A percentile compares a stretch with the other conserved stretches of the same genome.
phyloP scores from a whole-genome alignment of 2,113 vertebrate species.

The Entelurus aequoreus region DNA sequence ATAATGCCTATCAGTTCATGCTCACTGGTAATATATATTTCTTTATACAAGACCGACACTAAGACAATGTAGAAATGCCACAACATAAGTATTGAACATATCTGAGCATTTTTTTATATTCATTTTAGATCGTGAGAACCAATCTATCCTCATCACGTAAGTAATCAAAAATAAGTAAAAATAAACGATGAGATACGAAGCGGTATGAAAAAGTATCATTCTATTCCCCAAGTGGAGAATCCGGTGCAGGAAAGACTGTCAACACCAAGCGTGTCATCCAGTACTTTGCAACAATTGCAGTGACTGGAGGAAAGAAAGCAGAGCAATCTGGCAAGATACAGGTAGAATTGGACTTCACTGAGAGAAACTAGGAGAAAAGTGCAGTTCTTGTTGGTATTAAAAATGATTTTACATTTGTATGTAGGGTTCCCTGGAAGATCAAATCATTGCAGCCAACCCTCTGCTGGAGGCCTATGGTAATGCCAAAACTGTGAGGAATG shows the following conservation, averaged over 20 bases:
- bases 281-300: slow-evolving; percentile 91
- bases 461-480: slow-evolving; percentile 80
- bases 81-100: too few species aligned
- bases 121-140: slow-evolving; percentile 75
- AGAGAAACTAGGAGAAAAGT: not conserved
- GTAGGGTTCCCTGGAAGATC: slow-evolving; percentile 81
- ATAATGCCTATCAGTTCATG: slow-evolving; percentile 72
- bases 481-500: slow-evolving; percentile 82
- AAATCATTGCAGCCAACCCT: slow-evolving; percentile 74
- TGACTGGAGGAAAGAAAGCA: slow-evolving; percentile 49
- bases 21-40: slow-evolving; percentile 56
- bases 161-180: slow-evolving; percentile 22
- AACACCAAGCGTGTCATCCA: slow-evolving; percentile 92
- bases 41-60: not conserved
- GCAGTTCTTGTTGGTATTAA: not conserved
- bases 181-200: too few species aligned
- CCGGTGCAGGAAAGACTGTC: slow-evolving; percentile 91
- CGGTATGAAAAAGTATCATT: not conserved
- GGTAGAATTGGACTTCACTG: slow-evolving; percentile 46
- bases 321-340: slow-evolving; percentile 71
- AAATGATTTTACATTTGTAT: not conserved
- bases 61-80: too few species aligned
- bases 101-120: not conserved
- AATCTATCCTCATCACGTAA: slow-evolving; percentile 82
- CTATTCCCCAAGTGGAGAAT: slow-evolving; percentile 80